phyloP scores from a whole-genome alignment of 2,113 vertebrate species.

The Solea solea region DNA sequence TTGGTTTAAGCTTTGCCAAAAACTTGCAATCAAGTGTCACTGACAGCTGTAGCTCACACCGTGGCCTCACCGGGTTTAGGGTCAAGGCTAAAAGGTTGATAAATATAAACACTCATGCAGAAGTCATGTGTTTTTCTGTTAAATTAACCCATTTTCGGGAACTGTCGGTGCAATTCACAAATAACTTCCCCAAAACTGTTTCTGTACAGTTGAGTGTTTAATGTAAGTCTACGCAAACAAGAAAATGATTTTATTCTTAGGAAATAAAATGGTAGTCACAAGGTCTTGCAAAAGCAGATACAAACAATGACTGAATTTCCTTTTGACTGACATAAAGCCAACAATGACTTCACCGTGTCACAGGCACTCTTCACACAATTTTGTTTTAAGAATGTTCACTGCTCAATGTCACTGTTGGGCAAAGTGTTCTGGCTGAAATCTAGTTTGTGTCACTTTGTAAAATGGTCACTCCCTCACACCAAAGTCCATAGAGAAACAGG shows the following conservation, averaged over 20 bases:
- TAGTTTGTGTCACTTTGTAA: too few species aligned
- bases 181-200: neutral
- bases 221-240: neutral
- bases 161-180: neutral
- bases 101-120: neutral
- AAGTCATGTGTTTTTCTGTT: neutral
- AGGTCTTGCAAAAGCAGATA: neutral
- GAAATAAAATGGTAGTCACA: slow-evolving; percentile 1
- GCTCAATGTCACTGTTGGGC: too few species aligned
- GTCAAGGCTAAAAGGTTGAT: neutral
- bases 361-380: too few species aligned
- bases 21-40: neutral
- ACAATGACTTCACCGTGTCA: too few species aligned
- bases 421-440: too few species aligned
- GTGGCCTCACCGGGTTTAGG: neutral
- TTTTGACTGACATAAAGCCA: too few species aligned
- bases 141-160: neutral
- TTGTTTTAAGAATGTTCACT: too few species aligned
- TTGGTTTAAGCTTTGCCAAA: neutral
- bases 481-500: too few species aligned
- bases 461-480: too few species aligned
- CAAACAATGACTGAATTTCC: neutral
- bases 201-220: neutral
- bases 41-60: neutral
- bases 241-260: slow-evolving; percentile 1